Percentiles rank a stretch among this genome's conserved stretches.
These are phyloP conservation scores for Epinotia bilunana DNA, from an alignment of 2,888 invertebrate species.

Conservation along the genomic window DNA sequence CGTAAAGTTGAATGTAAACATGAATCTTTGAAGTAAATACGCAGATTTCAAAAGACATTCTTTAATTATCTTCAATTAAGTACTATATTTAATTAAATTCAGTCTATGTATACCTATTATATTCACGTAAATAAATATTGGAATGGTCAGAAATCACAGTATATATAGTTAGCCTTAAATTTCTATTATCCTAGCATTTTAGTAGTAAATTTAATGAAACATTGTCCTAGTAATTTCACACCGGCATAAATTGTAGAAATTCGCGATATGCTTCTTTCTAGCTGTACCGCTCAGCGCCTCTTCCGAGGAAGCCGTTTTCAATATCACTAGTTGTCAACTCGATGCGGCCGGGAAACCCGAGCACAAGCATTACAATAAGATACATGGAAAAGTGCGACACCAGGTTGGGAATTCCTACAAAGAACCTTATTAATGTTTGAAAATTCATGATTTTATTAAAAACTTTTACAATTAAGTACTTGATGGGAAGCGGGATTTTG, in stretches of 20 bases:
- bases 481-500: slow-evolving; percentile 16
- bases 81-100: not conserved
- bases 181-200: no score
- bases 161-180: no score
- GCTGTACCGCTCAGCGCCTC: not conserved
- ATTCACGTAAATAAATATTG: not conserved
- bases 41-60: not conserved
- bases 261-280: not conserved
- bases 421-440: slow-evolving; percentile 37
- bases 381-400: slow-evolving; percentile 33
- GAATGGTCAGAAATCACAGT: not conserved
- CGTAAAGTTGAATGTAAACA: not conserved
- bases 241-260: no score
- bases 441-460: slow-evolving; percentile 37
- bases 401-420: slow-evolving; percentile 19
- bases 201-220: no score
- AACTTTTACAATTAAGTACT: slow-evolving; percentile 39
- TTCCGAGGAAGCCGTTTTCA: slow-evolving; percentile 9
- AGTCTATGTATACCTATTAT: not conserved
- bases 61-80: not conserved
- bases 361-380: slow-evolving; percentile 35
- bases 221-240: no score
- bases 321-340: slow-evolving; percentile 39
- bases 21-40: not conserved
- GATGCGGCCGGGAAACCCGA: slow-evolving; percentile 18